These are phyloP conservation scores for Carettochelys insculpta DNA, from an alignment of 2,113 vertebrate genomes.

Conservation along the genomic window DNA sequence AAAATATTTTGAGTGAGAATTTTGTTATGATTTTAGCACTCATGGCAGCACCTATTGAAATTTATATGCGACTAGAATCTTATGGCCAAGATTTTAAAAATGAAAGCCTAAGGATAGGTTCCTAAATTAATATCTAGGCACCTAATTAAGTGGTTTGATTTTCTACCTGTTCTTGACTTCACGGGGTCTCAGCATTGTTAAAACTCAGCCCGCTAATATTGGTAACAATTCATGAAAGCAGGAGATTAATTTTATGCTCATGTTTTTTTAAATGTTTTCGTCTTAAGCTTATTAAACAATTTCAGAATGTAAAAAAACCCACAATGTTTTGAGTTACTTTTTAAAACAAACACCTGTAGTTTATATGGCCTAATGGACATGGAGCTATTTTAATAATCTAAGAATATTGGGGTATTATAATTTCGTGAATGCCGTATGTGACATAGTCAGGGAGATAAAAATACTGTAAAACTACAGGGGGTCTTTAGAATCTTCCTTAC, in stretches of 20 bases:
- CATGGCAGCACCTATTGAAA: neutral
- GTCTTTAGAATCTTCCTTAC: neutral
- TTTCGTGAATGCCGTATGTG: neutral
- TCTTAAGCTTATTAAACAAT: neutral
- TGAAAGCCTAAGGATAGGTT: neutral
- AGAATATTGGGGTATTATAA: neutral
- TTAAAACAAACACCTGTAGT: neutral
- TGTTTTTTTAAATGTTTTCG: neutral
- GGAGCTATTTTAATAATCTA: neutral
- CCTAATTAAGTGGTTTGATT: neutral
- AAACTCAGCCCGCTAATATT: neutral
- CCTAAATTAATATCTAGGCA: neutral
- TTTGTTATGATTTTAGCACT: neutral
- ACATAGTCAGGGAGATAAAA: neutral
- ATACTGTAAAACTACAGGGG: neutral
- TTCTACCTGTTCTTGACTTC: no score
- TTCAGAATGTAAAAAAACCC: neutral
- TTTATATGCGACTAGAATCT: neutral
- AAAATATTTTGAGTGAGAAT: neutral
- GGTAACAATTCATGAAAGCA: neutral
- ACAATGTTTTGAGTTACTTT: neutral
- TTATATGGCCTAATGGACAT: neutral
- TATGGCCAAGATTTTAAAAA: neutral
- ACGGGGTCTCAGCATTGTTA: no score
- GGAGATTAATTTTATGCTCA: neutral